phyloP scores from a whole-genome alignment of 2,113 vertebrate genomes.

The rat (Rattus norvegicus) region DNA sequence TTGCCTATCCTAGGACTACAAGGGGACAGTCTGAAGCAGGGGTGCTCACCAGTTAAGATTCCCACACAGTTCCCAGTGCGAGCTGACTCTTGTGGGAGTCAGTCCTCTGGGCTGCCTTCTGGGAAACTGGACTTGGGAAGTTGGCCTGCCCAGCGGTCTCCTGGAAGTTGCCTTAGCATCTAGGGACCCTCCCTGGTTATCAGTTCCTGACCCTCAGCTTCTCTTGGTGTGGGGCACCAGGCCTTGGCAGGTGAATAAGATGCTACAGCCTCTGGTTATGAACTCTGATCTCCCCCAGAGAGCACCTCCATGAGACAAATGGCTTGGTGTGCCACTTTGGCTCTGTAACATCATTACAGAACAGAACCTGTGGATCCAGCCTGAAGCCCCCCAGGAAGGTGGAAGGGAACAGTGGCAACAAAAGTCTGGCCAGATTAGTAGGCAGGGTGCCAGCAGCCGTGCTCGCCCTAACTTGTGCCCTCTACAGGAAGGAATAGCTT shows the following conservation, averaged over 20 bases:
- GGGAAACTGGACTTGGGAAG: neutral
- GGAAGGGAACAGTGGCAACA: neutral
- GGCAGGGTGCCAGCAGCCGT: neutral
- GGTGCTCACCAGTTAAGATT: neutral
- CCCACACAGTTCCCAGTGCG: neutral
- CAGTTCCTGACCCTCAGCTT: neutral
- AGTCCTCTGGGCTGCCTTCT: neutral
- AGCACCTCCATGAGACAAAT: neutral
- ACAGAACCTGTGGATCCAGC: neutral
- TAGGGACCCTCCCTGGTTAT: neutral
- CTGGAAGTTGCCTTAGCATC: neutral
- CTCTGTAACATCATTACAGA: neutral
- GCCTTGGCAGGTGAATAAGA: neutral
- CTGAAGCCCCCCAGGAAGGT: neutral
- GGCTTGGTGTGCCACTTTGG: neutral
- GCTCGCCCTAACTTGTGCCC: neutral
- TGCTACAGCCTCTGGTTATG: neutral
- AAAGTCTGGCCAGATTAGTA: neutral
- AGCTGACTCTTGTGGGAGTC: neutral
- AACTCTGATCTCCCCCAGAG: neutral
- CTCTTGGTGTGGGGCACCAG: neutral
- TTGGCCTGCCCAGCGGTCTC: neutral
- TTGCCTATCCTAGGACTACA: neutral
- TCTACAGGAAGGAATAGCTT: constrained; percentile 85
- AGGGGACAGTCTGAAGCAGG: neutral